Conservation (phyloP, 2,888 invertebrate species). For the Macrophya annulata region DNA sequence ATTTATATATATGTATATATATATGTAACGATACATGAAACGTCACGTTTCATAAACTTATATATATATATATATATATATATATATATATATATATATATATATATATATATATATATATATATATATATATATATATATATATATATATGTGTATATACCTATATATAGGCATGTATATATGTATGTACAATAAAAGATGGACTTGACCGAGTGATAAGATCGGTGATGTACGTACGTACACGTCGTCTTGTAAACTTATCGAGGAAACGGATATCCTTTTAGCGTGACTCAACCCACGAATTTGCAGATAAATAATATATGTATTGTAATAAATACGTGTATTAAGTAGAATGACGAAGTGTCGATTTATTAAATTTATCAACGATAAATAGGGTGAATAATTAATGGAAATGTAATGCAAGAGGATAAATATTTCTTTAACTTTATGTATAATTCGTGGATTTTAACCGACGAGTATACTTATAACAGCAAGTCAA, state of each 20-base stretch:
- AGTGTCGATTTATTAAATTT: background rate
- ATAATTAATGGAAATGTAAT: background rate
- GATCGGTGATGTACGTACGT: background rate
- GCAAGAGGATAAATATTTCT: background rate
- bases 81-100: background rate
- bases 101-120: background rate
- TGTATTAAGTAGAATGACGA: background rate
- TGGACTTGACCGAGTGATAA: background rate
- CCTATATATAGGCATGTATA: too few relatives aligned
- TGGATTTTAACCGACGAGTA: background rate
- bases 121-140: background rate
- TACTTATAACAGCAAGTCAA: background rate
- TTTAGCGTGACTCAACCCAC: slow-evolving; percentile 11
- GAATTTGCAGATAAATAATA: slow-evolving; percentile 19
- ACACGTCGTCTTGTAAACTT: background rate
- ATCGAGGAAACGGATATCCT: slow-evolving; percentile 7
- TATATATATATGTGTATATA: background rate
- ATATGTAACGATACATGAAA: background rate
- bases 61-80: too few relatives aligned
- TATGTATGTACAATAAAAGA: background rate
- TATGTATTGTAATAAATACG: background rate
- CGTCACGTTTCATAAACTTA: background rate
- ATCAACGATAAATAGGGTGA: background rate
- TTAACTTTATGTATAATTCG: background rate
- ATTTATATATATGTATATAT: background rate